Conservation (phyloP, 2,113 vertebrate species). For the Pelmatolapia mariae region DNA sequence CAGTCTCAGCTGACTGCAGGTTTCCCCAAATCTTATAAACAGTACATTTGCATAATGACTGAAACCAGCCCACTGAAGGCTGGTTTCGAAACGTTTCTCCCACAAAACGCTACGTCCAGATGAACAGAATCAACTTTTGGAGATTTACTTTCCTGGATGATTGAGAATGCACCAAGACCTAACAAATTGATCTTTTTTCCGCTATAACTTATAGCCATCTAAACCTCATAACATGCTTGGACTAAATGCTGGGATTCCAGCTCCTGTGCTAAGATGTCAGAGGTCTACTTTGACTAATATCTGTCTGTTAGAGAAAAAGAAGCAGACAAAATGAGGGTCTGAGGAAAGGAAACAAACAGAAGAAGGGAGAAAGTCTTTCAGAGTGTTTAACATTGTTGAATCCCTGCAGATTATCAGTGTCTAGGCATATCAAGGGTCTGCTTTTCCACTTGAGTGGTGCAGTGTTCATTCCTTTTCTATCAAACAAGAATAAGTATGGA, state of each 20-base stretch:
- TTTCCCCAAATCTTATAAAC: no score
- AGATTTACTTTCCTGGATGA: no score
- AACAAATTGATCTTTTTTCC: not conserved
- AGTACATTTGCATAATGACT: no score
- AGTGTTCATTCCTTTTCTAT: constrained; percentile 42
- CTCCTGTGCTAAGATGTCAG: not conserved
- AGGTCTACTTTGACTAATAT: not conserved
- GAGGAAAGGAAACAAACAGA: constrained; percentile 37
- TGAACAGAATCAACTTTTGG: no score
- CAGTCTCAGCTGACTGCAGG: no score
- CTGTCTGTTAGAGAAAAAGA: not conserved
- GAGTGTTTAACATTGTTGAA: not conserved
- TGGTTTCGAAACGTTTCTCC: no score
- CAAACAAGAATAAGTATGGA: constrained; percentile 30
- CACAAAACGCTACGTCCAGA: no score
- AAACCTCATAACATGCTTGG: not conserved
- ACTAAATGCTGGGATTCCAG: not conserved
- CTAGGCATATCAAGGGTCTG: constrained; percentile 12
- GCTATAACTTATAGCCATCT: not conserved
- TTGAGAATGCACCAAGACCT: no score
- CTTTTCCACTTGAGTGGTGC: constrained; percentile 47
- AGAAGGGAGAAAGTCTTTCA: not conserved
- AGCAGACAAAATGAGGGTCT: constrained; percentile 8
- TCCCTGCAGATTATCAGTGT: constrained; percentile 36
- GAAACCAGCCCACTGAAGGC: no score